Base-by-base conservation (phyloP, 2,888 invertebrate species). In the Oegoconia quadripuncta region DNA sequence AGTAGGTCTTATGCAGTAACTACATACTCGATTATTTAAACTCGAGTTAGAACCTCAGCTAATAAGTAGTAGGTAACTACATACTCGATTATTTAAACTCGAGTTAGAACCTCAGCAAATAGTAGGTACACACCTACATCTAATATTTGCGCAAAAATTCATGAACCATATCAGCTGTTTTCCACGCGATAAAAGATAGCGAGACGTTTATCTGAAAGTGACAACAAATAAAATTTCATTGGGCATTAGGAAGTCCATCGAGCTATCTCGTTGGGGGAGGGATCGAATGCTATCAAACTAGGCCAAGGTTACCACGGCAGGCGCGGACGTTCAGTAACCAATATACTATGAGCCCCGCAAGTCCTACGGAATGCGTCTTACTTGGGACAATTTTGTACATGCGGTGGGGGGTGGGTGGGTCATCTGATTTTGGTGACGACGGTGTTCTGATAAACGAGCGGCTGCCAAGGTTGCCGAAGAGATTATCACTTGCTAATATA, bases 161-260 rank as follows among this genome's bases (percentile, higher is more conserved):
- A 7, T 11, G 15, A 14, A 17, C 18, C 12, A 4, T 5, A n/a
- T n/a, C 12, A 13, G 30, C 5, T 30, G 9, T 30, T 30, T 12
- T 30, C 30, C 30, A 30, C n/a, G 17, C 11, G 16, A 17, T 17
- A 17, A 17, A n/a, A 29, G 28, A 30, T 30, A 30, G 18, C 2
- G 17, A 17, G 9, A 30, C 25, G 23, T 17, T 16, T n/a, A 34
- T 16, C 22, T 18, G 13, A n/a, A 12, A 18, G 8, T 6, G 14
- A 4, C 35, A 35, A 27, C 18, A 13, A 17, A 26, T 15, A 27
- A 37, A 40, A 45, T 41, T 48, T 50, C 51, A 59, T 57, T 48
- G 49, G 44, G 49, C 59, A 69, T 61, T 71, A 75, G 78, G 79
- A 80, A 76, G 74, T 73, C 60, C 60, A 66, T 66, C 66, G 66